Conservation (phyloP, 2,113 vertebrate genomes). For the Hystrix brachyura region DNA sequence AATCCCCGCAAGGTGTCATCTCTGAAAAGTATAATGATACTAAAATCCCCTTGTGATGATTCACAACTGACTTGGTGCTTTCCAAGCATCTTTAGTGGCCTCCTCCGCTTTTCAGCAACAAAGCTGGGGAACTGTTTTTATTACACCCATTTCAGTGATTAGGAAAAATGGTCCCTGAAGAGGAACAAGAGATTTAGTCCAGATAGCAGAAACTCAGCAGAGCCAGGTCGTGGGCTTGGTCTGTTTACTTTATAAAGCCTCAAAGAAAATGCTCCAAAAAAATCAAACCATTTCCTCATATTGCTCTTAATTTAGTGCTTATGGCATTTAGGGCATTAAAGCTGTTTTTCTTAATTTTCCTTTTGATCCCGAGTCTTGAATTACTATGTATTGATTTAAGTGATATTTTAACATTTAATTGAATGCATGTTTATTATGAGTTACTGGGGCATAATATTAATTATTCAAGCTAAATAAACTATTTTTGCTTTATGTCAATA, state of each 20-base stretch:
- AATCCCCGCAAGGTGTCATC: neutral
- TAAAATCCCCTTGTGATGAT: neutral
- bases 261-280: constrained; percentile 63
- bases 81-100: neutral
- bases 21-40: neutral
- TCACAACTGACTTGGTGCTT: neutral
- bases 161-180: constrained; percentile 37
- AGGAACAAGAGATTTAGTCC: neutral
- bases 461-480: constrained; percentile 83
- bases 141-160: constrained; percentile 57
- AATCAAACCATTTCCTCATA: constrained; percentile 61
- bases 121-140: neutral
- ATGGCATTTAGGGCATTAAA: constrained; percentile 77
- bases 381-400: constrained; percentile 82
- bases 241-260: constrained; percentile 62
- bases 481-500: constrained; percentile 82
- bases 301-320: constrained; percentile 51
- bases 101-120: constrained; percentile 30
- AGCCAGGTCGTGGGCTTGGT: neutral
- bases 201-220: neutral
- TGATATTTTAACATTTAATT: constrained; percentile 85
- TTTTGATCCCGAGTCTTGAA: constrained; percentile 74
- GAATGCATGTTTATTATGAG: constrained; percentile 84
- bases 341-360: constrained; percentile 75
- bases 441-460: constrained; percentile 84